Evolutionary conservation across 2,113 vertebrate species (phyloP), one percentile per base, ranked within the genome.

Genomic region (Rhodinocichla rosea): DNA sequence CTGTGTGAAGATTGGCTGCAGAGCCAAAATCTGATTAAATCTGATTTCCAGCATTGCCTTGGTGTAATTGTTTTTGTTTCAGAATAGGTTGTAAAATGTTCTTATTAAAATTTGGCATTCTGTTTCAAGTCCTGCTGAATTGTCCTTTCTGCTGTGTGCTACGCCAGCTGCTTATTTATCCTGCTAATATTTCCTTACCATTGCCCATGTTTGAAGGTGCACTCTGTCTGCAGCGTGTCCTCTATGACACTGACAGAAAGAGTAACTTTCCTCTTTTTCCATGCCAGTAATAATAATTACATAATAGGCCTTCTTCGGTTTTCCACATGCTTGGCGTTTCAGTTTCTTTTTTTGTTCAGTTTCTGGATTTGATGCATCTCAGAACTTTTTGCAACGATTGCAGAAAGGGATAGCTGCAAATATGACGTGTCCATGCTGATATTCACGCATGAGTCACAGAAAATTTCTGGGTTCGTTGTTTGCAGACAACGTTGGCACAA

Each of bases 201-300:
- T 53, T 53, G 52, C 52, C 52, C 28, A 6, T 21, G 11, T 33
- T 35, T 23, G 68, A 65, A 39, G n/a, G 13, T 69, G 40, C 4
- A 3, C 27, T 35, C 56, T 52, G 2, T 33, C 37, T 80, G 45
- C 32, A 69, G 40, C 6, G 10, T 89, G 26, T 89, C 35, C 27
- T 55, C 11, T 65, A 86, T 57, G 33, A 33, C 19, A 21, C 15
- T 15, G 68, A 23, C 12, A 19, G 56, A 82, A 81, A 89, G 15
- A 68, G 47, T 35, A 37, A 27, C 47, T 33, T 92, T 94, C 83
- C 69, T 12, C 42, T 84, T 91, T 91, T 60, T 87, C 52, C 28
- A 42, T 91, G 60, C 65, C 56, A 75, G 33, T 52, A 68, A 45
- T 23, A 35, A 45, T 53, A 76, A 70, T 80, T 67, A 45, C 37